A percentile compares a stretch with the other conserved stretches of the same genome.
These are phyloP conservation scores for Bothrops alternatus DNA, from an alignment of 2,797 vertebrate genomes.

Conservation along the genomic window DNA sequence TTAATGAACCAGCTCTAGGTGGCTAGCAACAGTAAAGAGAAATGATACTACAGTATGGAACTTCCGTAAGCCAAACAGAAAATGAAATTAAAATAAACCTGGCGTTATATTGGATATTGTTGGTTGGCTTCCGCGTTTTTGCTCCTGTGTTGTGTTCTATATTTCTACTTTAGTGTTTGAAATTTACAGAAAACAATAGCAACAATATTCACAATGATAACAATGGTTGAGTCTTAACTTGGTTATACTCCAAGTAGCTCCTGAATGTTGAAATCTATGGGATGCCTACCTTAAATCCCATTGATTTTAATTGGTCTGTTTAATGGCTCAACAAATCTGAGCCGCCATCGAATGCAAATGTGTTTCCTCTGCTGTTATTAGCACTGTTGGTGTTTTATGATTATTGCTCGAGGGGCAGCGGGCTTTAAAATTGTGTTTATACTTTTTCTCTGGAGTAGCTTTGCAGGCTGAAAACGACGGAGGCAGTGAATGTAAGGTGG, in stretches of 20 bases:
- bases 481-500: not conserved
- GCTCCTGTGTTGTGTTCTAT: not conserved
- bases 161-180: not conserved
- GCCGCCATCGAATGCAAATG: not conserved
- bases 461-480: not conserved
- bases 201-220: not conserved
- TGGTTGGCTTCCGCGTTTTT: not conserved
- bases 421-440: not conserved
- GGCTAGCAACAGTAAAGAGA: not conserved
- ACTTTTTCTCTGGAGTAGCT: not conserved
- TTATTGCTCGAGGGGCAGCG: not conserved
- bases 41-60: not conserved
- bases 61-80: not conserved
- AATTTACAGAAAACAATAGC: not conserved
- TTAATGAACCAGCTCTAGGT: not conserved
- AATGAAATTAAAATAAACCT: not conserved
- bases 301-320: not conserved
- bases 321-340: not conserved
- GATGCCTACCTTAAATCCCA: not conserved
- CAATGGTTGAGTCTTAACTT: not conserved
- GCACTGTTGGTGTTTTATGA: not conserved
- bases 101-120: not conserved
- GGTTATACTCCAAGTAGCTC: not conserved
- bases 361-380: not conserved
- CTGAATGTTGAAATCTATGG: not conserved